A percentile compares a stretch with the other conserved stretches of the same genome.
phyloP scores from a whole-genome alignment of 2,797 vertebrate genomes.

The Novumbra hubbsi region DNA sequence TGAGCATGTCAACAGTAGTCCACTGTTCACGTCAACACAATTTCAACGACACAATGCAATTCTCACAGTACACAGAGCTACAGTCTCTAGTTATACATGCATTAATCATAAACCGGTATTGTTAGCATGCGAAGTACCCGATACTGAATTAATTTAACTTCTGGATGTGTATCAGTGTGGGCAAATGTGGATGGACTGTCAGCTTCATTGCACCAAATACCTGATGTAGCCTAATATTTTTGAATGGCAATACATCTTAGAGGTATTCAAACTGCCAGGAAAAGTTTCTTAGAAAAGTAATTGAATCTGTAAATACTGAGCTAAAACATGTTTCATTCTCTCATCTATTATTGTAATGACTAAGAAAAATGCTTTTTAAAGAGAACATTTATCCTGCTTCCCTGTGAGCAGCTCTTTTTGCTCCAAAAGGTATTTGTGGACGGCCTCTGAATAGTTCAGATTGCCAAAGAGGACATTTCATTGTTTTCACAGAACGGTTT shows the following conservation, averaged over 20 bases:
- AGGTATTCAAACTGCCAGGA: neutral
- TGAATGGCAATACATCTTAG: neutral
- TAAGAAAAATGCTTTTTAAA: conserved; percentile 14
- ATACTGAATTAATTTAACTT: neutral
- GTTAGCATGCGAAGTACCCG: neutral
- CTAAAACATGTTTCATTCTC: conserved; percentile 14
- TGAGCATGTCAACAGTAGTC: neutral
- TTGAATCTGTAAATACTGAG: neutral
- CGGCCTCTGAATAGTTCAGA: neutral
- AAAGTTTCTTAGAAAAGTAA: neutral
- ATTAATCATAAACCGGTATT: neutral
- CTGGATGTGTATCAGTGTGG: neutral
- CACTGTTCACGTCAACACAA: too few species aligned
- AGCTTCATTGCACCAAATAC: neutral
- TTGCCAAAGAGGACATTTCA: neutral
- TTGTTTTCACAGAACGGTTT: conserved; percentile 17
- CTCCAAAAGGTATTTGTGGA: conserved; percentile 25
- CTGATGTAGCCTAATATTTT: neutral
- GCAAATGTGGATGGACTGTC: neutral
- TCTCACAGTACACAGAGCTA: neutral
- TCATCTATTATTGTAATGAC: conserved; percentile 5
- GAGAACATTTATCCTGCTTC: neutral
- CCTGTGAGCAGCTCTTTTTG: conserved; percentile 19
- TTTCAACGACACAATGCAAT: neutral
- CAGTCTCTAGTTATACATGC: neutral